Conservation (phyloP, 2,888 invertebrate species). For the Endotricha flammealis region DNA sequence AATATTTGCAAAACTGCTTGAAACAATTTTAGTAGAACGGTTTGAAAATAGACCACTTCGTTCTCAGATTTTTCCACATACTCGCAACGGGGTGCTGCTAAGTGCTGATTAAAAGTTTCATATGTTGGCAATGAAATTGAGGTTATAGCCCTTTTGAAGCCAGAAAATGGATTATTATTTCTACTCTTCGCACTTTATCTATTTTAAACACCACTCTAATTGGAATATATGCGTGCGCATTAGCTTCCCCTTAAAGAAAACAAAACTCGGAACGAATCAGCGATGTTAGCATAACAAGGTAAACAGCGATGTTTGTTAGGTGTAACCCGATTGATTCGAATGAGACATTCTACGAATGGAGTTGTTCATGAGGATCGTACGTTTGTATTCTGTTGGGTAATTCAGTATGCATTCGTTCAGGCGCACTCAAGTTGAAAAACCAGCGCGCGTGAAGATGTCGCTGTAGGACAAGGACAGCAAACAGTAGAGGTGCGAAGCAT, state of each 20-base stretch:
- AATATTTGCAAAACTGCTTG: too few species aligned
- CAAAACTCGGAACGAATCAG: conserved; percentile 48
- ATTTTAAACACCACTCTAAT: conserved; percentile 16
- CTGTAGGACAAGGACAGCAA: conserved; percentile 49
- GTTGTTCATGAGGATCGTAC: conserved; percentile 27
- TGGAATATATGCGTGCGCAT: conserved; percentile 15
- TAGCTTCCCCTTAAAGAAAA: conserved; percentile 29
- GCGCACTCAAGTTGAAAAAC: conserved; percentile 61
- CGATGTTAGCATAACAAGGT: conserved; percentile 48
- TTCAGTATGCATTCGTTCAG: conserved; percentile 46
- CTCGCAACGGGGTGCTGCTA: conserved; percentile 37
- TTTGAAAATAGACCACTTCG: conserved; percentile 21
- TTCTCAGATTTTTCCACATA: conserved; percentile 29
- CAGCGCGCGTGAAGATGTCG: conserved; percentile 56
- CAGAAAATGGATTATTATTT: conserved; percentile 13
- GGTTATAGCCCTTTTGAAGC: conserved; percentile 20
- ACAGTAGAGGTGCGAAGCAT: conserved; percentile 53
- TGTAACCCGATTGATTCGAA: conserved; percentile 38
- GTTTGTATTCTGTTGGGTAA: conserved; percentile 34
- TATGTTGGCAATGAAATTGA: conserved; percentile 45
- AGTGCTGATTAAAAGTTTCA: conserved; percentile 62
- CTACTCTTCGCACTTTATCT: conserved; percentile 7
- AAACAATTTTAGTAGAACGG: background rate
- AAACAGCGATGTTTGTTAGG: conserved; percentile 47
- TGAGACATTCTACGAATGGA: conserved; percentile 23